Evolutionary conservation across 2,888 invertebrate genomes (phyloP), one percentile per base, ranked within the genome.

Genomic region (Dorcus parallelipipedus): DNA sequence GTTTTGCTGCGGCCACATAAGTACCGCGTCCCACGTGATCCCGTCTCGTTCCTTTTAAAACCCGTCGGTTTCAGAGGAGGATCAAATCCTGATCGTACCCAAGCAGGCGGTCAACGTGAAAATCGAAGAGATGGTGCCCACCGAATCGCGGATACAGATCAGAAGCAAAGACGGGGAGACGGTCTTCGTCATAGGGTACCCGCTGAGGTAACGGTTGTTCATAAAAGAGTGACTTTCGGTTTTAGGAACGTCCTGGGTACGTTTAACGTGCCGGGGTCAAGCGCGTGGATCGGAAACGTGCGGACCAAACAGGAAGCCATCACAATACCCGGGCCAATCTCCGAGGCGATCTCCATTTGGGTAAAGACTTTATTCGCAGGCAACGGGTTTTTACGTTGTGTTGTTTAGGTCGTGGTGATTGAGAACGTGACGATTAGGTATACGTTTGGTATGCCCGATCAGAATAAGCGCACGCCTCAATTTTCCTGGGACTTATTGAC

Each of bases 401-500:
- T 68, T 17, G 55, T 60, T 14, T 23, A 68, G 69, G 52, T 67
- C 33, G 53, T 61, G n/a, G 54, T 65, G 3, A 52, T 48, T 50
- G 65, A 66, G 26, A 69, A 69, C 52, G 59, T 64, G 2, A 69
- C 69, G 2, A 52, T 69, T 3, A 64, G 63, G 23, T 69, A 67
- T 49, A 61, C 66, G 3, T 68, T 64, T 26, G 69, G 65, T 0
- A 38, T 66, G n/a, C 58, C 61, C 39, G 52, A 54, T 7, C 39
- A 33, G 2, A 47, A 50, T 7, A 64, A 60, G 26, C 71, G 81
- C 38, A 73, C 70, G 45, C 78, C 80, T 0, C 74, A 74, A 53
- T 84, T 82, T 70, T 66, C 71, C 38, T 84, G 84, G 84, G 75
- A 78, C 52, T 79, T 77, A 63, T 69, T 79, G 41, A 80, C 79